These are phyloP conservation scores for Distichodus sexfasciatus DNA, from an alignment of 2,797 vertebrate genomes.

Conservation along the genomic window DNA sequence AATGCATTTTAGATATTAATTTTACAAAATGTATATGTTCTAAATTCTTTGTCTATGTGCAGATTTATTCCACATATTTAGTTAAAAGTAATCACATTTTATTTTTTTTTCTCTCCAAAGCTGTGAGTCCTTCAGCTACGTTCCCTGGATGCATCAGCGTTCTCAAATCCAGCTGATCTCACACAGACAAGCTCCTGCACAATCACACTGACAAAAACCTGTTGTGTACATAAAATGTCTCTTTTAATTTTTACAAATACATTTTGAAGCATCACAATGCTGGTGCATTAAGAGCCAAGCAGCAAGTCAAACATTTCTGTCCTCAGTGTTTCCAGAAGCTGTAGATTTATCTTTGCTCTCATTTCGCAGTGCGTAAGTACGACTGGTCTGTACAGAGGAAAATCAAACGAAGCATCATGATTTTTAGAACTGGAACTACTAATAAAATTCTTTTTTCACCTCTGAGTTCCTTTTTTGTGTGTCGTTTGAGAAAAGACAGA, in stretches of 20 bases:
- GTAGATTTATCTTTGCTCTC: background rate
- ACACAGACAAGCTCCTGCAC: background rate
- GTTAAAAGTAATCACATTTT: no score
- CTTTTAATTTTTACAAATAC: constrained; percentile 50
- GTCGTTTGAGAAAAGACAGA: background rate
- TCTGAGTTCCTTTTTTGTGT: no score
- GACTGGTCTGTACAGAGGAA: constrained; percentile 69
- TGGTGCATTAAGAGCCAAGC: constrained; percentile 67
- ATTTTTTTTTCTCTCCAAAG: background rate
- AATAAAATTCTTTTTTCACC: constrained; percentile 35
- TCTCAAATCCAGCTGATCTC: no score
- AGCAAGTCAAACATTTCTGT: constrained; percentile 59
- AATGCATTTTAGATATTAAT: no score
- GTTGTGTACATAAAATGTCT: constrained; percentile 9
- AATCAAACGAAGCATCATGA: constrained; percentile 53
- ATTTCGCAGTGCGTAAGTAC: constrained; percentile 38
- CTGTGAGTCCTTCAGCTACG: constrained; percentile 3
- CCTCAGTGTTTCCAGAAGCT: constrained; percentile 5
- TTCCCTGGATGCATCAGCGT: background rate
- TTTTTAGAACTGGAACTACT: constrained; percentile 18
- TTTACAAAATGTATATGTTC: no score
- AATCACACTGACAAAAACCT: no score
- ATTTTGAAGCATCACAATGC: constrained; percentile 48
- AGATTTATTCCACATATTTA: no score
- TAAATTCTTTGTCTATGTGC: no score